phyloP scores from a whole-genome alignment of 1,140 invertebrate genomes.

The Pectinophora gossypiella region DNA sequence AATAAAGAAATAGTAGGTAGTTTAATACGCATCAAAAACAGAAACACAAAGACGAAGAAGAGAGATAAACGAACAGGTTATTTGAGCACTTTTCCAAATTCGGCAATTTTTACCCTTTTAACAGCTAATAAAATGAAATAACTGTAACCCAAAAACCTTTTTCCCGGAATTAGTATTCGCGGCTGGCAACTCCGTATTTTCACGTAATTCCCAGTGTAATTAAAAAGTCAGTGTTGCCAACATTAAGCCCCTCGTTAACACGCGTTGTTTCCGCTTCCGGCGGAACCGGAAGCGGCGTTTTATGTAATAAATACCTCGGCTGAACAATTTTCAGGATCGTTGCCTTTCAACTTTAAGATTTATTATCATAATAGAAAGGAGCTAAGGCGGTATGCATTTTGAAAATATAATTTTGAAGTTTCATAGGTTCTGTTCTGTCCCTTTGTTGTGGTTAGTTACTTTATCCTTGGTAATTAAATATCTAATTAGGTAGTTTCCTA shows the following conservation, averaged over 20 bases:
- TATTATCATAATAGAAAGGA: background rate
- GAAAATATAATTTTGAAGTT: too few species aligned
- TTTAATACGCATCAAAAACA: too few species aligned
- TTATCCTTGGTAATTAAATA: too few species aligned
- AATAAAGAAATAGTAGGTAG: too few species aligned
- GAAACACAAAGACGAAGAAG: too few species aligned
- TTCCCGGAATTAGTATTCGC: conserved; percentile 30
- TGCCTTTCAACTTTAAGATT: background rate
- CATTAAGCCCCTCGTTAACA: conserved; percentile 40
- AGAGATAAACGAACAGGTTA: too few species aligned
- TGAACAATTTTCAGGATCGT: background rate
- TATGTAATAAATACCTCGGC: background rate
- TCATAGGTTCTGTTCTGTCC: too few species aligned
- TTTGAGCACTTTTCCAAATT: too few species aligned
- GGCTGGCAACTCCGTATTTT: conserved; percentile 21
- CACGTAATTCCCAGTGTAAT: conserved; percentile 37
- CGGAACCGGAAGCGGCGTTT: background rate
- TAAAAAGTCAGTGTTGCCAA: conserved; percentile 44
- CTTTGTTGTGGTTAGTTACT: too few species aligned
- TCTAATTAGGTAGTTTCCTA: too few species aligned
- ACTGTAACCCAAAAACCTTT: background rate
- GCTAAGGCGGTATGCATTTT: too few species aligned
- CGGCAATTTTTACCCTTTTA: too few species aligned
- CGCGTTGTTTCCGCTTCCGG: conserved; percentile 5
- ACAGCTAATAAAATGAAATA: background rate